Percentiles rank a stretch among this genome's conserved stretches.
phyloP scores from a whole-genome alignment of 2,113 vertebrate genomes.

The Tenebrosternarchus preto region DNA sequence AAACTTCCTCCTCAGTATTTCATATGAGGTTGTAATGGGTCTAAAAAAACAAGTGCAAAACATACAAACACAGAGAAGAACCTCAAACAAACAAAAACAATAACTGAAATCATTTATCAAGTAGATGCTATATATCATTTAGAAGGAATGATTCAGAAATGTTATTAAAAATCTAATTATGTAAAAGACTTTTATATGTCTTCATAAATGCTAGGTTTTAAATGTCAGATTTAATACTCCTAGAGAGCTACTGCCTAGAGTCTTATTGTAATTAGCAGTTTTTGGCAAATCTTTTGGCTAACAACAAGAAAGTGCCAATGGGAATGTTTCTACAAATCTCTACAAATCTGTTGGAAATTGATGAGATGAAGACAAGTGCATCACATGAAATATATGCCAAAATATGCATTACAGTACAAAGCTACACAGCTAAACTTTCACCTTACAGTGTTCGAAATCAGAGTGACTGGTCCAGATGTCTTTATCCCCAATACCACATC shows the following conservation, averaged over 20 bases:
- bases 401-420: not conserved
- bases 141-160: too few relatives aligned
- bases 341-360: not conserved
- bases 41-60: not conserved
- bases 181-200: too few relatives aligned
- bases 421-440: not conserved
- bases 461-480: not conserved
- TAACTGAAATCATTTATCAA: too few relatives aligned
- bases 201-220: too few relatives aligned
- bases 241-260: too few relatives aligned
- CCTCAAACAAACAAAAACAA: too few relatives aligned
- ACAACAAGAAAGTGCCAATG: not conserved
- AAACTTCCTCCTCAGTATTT: conserved; percentile 41
- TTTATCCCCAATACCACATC: conserved; percentile 28
- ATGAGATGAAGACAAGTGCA: not conserved
- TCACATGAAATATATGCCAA: not conserved
- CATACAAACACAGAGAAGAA: not conserved
- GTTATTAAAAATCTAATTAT: too few relatives aligned
- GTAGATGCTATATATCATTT: too few relatives aligned
- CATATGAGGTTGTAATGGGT: not conserved
- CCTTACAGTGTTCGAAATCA: not conserved
- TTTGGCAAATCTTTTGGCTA: not conserved
- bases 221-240: too few relatives aligned
- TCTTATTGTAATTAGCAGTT: too few relatives aligned
- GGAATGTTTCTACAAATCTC: not conserved